Evolutionary conservation across 2,113 vertebrate genomes (phyloP).

Genomic region (Athene noctua): DNA sequence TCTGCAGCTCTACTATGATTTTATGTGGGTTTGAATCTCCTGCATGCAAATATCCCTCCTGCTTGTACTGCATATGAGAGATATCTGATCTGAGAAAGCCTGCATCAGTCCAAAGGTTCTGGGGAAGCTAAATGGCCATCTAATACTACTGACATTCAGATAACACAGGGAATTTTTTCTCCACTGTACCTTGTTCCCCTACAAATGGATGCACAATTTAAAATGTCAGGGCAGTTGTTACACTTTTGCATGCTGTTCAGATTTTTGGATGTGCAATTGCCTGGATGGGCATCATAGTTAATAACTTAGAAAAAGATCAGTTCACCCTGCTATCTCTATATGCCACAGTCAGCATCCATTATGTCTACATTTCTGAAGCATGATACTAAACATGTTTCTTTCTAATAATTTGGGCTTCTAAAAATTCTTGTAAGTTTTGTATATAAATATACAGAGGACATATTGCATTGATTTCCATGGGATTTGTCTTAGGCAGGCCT

Average conservation of each 20-base stretch:
- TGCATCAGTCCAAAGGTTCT: not conserved
- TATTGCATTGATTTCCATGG: not conserved
- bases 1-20: not conserved
- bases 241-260: not conserved
- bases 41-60: not conserved
- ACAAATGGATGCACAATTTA: not conserved
- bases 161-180: not conserved
- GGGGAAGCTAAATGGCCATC: not conserved
- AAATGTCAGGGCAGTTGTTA: not conserved
- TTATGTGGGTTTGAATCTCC: not conserved
- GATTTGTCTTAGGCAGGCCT: not conserved
- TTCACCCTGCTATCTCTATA: not conserved
- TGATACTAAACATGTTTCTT: not conserved
- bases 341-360: accelerated
- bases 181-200: not conserved
- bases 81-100: not conserved
- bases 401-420: not conserved
- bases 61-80: not conserved
- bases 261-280: not conserved
- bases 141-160: not conserved
- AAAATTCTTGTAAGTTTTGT: not conserved
- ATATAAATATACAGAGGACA: not conserved
- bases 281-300: not conserved
- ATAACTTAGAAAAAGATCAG: not conserved
- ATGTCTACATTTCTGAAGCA: not conserved